Evolutionary conservation across 2,888 invertebrate genomes (phyloP).

Genomic region (Orthosia incerta): DNA sequence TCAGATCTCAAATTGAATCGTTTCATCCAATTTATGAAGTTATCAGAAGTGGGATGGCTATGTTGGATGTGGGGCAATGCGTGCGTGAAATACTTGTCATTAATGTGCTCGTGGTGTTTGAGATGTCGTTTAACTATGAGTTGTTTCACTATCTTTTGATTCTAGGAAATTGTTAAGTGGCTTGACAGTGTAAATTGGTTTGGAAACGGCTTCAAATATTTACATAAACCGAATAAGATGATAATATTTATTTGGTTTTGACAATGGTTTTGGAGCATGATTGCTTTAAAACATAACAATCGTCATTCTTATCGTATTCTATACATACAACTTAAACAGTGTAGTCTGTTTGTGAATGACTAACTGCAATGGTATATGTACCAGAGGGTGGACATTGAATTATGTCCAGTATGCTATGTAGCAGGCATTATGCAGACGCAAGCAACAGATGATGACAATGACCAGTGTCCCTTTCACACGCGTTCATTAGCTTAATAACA

Average conservation of each 20-base stretch:
- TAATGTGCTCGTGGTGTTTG: conserved; percentile 20
- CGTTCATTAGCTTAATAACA: conserved; percentile 48
- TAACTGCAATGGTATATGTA: conserved; percentile 27
- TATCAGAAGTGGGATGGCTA: conserved; percentile 25
- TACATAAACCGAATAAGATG: neutral
- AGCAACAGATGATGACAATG: conserved; percentile 50
- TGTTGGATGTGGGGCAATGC: conserved; percentile 39
- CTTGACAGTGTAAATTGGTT: neutral
- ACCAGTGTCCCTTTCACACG: conserved; percentile 39
- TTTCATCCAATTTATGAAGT: conserved; percentile 45
- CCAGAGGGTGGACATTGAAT: conserved; percentile 27
- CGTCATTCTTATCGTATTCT: neutral
- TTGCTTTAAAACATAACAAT: conserved; percentile 4
- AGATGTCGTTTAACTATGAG: conserved; percentile 11
- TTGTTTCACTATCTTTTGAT: conserved; percentile 6
- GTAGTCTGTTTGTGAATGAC: conserved; percentile 16
- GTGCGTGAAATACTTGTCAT: conserved; percentile 20
- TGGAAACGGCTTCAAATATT: neutral
- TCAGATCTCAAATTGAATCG: conserved; percentile 56
- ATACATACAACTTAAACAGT: neutral
- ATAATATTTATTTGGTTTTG: no score
- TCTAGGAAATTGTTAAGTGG: conserved; percentile 6
- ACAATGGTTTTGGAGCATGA: neutral
- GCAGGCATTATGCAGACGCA: conserved; percentile 19
- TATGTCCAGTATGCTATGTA: conserved; percentile 10